Conservation (phyloP, 2,888 invertebrate genomes). For the Eumerus sabulonum region DNA sequence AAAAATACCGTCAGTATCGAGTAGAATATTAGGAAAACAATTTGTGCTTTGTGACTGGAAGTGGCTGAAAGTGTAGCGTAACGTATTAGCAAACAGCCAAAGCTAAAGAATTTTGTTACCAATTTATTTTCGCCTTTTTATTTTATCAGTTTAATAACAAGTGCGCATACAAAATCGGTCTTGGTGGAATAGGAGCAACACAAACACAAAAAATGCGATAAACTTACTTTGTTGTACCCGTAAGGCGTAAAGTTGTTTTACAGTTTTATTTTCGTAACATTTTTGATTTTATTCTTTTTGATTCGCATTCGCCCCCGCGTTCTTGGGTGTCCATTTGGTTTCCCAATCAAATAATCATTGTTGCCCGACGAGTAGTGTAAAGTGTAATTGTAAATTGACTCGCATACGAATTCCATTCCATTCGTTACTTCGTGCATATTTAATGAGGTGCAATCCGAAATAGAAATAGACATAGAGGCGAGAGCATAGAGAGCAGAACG, state of each 20-base stretch:
- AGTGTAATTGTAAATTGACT: conserved; percentile 40
- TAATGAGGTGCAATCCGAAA: conserved; percentile 58
- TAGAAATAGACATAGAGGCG: conserved; percentile 47
- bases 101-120: conserved; percentile 46
- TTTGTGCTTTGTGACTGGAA: conserved; percentile 29
- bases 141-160: conserved; percentile 48
- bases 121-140: conserved; percentile 42
- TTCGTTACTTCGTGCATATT: conserved; percentile 54
- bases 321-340: conserved; percentile 2
- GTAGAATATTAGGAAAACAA: conserved; percentile 14
- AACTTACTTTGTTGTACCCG: conserved; percentile 18
- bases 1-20: not conserved
- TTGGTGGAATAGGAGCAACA: too few species aligned
- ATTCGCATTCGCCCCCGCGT: conserved; percentile 41
- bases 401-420: conserved; percentile 4
- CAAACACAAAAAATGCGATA: conserved; percentile 24
- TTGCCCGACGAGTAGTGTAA: conserved; percentile 2
- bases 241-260: conserved; percentile 5
- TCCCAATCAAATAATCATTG: conserved; percentile 3
- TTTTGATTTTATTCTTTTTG: conserved; percentile 22
- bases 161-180: conserved; percentile 29
- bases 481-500: conserved; percentile 29
- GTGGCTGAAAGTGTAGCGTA: conserved; percentile 35
- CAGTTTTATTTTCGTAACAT: conserved; percentile 1
- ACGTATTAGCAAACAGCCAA: conserved; percentile 39